phyloP scores from a whole-genome alignment of 2,888 invertebrate species.

The Notodonta dromedarius region DNA sequence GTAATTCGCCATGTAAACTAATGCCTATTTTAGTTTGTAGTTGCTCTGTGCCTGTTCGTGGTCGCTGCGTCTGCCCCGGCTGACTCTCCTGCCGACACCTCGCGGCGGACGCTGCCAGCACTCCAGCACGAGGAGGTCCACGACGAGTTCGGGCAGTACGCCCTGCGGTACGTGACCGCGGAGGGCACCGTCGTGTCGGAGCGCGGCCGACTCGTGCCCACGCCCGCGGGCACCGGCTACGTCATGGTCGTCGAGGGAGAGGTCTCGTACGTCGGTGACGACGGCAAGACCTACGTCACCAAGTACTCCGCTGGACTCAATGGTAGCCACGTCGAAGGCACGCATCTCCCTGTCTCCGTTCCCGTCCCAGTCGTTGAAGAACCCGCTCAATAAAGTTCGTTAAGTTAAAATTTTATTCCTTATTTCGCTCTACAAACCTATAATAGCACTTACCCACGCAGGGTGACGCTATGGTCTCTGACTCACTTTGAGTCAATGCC shows the following conservation, averaged over 20 bases:
- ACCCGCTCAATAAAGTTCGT: slow-evolving; percentile 4
- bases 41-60: slow-evolving; percentile 42
- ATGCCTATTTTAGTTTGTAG: slow-evolving; percentile 42
- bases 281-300: slow-evolving; percentile 62
- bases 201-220: slow-evolving; percentile 57
- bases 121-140: slow-evolving; percentile 56
- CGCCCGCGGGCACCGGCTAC: slow-evolving; percentile 41
- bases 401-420: not conserved
- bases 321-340: slow-evolving; percentile 53
- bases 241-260: slow-evolving; percentile 61
- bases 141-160: slow-evolving; percentile 58
- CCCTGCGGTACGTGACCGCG: slow-evolving; percentile 61
- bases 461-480: slow-evolving; percentile 29
- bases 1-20: not conserved
- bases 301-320: slow-evolving; percentile 61
- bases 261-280: slow-evolving; percentile 57
- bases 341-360: slow-evolving; percentile 49
- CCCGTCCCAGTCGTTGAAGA: slow-evolving; percentile 13
- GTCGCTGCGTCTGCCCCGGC: slow-evolving; percentile 43
- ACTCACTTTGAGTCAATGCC: slow-evolving; percentile 33
- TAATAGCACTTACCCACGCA: slow-evolving; percentile 16
- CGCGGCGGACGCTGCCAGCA: slow-evolving; percentile 46
- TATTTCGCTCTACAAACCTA: not conserved
- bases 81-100: slow-evolving; percentile 25
- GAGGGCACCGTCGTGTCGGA: slow-evolving; percentile 60